Conservation (phyloP, 2,888 invertebrate species). For the Cosmia trapezina region DNA sequence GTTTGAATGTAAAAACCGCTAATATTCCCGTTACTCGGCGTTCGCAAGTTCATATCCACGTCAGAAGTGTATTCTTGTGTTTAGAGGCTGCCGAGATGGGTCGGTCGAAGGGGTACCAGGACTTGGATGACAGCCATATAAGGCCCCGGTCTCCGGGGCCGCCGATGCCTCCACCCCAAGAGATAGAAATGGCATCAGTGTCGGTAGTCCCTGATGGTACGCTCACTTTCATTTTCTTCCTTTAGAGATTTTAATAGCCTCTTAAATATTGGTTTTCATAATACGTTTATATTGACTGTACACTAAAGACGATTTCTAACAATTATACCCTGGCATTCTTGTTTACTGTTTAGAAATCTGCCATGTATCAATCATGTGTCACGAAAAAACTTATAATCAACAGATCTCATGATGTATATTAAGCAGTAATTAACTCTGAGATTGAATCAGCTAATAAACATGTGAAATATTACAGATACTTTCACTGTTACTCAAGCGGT, state of each 20-base stretch:
- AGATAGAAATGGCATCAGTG: conserved; percentile 95
- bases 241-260: conserved; percentile 16
- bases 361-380: conserved; percentile 42
- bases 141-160: conserved; percentile 78
- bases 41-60: conserved; percentile 74
- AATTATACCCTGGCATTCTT: conserved; percentile 9
- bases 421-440: conserved; percentile 24
- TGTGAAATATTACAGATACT: conserved; percentile 91
- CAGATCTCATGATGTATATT: conserved; percentile 37
- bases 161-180: conserved; percentile 91
- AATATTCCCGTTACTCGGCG: conserved; percentile 78
- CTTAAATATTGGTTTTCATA: conserved; percentile 19
- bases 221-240: conserved; percentile 49
- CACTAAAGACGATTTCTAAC: background rate
- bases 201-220: conserved; percentile 95
- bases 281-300: background rate
- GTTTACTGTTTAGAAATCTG: conserved; percentile 53
- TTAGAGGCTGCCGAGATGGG: conserved; percentile 79
- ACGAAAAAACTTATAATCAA: conserved; percentile 29
- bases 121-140: conserved; percentile 89
- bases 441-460: conserved; percentile 26
- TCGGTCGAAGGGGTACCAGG: conserved; percentile 91
- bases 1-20: conserved; percentile 51
- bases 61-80: conserved; percentile 72
- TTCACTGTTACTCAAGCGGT: conserved; percentile 97